These are phyloP conservation scores for Trachemys scripta DNA, from an alignment of 2,113 vertebrate species.

Conservation along the genomic window DNA sequence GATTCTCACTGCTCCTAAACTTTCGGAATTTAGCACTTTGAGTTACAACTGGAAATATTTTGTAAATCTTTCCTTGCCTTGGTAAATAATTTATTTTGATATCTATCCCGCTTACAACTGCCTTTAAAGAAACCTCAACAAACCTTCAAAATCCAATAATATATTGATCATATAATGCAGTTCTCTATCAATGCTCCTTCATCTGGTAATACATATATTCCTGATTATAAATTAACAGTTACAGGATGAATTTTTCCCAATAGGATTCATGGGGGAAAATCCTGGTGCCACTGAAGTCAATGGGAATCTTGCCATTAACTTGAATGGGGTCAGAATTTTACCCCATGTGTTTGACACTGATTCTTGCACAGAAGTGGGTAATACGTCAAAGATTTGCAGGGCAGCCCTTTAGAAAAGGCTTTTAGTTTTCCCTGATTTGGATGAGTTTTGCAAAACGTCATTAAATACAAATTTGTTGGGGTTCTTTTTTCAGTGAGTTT, in stretches of 20 bases:
- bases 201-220: background rate
- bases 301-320: conserved; percentile 11
- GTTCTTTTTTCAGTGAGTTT: conserved; percentile 49
- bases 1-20: background rate
- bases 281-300: background rate
- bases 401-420: background rate
- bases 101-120: background rate
- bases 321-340: conserved; percentile 30
- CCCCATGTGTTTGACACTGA: background rate
- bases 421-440: conserved; percentile 31
- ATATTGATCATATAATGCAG: background rate
- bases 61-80: background rate
- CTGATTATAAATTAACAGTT: background rate
- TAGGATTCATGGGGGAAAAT: background rate
- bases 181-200: background rate
- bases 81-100: background rate
- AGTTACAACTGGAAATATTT: background rate
- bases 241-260: background rate
- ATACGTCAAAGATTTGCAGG: background rate
- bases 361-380: background rate
- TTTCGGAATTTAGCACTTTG: background rate
- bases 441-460: conserved; percentile 34
- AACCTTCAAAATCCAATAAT: background rate
- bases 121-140: background rate
- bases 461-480: conserved; percentile 15